These are phyloP conservation scores for Acleris cristana DNA, from an alignment of 2,888 invertebrate species.

Conservation along the genomic window DNA sequence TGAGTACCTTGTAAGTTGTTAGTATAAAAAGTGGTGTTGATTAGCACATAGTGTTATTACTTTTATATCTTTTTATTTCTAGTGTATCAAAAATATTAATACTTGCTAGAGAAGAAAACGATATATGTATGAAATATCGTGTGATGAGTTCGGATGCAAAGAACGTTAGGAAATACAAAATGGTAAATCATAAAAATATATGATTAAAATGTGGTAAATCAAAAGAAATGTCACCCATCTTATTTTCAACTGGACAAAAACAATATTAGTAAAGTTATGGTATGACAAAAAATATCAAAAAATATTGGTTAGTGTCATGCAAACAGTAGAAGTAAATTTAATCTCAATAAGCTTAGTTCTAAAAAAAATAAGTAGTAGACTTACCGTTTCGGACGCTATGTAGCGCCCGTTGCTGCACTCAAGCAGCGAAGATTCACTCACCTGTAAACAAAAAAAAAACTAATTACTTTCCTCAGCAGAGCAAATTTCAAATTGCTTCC, in stretches of 20 bases:
- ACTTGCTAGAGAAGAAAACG: background rate
- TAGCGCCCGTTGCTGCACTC: slow-evolving; percentile 83
- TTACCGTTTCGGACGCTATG: slow-evolving; percentile 82
- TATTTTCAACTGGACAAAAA: too few species aligned
- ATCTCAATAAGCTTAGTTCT: background rate
- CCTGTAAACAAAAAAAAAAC: slow-evolving; percentile 65
- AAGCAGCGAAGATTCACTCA: slow-evolving; percentile 84
- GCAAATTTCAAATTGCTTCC: slow-evolving; percentile 25
- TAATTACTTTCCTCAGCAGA: slow-evolving; percentile 38
- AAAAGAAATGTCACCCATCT: too few species aligned
- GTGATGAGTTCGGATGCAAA: too few species aligned
- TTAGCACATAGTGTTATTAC: slow-evolving; percentile 67
- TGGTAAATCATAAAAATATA: too few species aligned
- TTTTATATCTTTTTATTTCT: slow-evolving; percentile 47
- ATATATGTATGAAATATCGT: too few species aligned
- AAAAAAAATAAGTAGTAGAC: slow-evolving; percentile 52
- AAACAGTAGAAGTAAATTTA: background rate
- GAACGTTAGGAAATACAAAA: too few species aligned
- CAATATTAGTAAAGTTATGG: too few species aligned
- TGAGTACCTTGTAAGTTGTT: slow-evolving; percentile 69
- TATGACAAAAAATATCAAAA: too few species aligned
- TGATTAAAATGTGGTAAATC: too few species aligned
- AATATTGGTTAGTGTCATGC: too few species aligned
- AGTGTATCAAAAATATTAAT: background rate
- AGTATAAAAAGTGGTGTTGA: slow-evolving; percentile 72